Base-by-base conservation (phyloP, 1,140 invertebrate species). In the Stegodyphus mimosarum region DNA sequence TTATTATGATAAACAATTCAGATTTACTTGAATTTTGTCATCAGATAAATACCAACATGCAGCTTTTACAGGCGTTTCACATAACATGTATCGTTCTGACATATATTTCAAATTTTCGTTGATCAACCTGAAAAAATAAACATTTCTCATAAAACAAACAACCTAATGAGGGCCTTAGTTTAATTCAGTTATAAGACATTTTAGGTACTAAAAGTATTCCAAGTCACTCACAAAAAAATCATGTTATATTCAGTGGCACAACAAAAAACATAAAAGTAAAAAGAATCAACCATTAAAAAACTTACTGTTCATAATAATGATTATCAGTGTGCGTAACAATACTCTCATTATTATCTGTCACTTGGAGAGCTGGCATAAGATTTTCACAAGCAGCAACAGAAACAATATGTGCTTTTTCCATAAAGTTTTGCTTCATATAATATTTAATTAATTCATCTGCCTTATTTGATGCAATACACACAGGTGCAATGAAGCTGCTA, bases 11-110 rank as follows among this genome's bases (percentile, higher is more conserved):
- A 33, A 33, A 33, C 33, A 52, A 55, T 78, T 55, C 79, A 49
- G 64, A 63, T 83, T 86, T 86, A 91, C 91, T 88, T 89, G 75
- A 86, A 87, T 83, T 87, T 92, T 88, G 88, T 90, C 89, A 7
- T 90, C 88, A 74, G 91, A 89, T 51, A 92, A 80, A 77, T 90
- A 88, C 88, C 90, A 91, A 87, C 91, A 92, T 7, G 91, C 90
- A 50, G 91, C 90, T 53, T 89, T 76, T 7, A 90, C 88, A 52
- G 91, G 90, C 18, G 89, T 90, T 7, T 91, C 91, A 83, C 89
- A 88, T 10, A 88, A 77, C 17, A 91, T 89, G 75, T 91, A 89
- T 88, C 89, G 90, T 50, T 90, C 89, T 18, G 91, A 89, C 78
- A 91, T 87, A n/a, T 87, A 67, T 17, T 88, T 76, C 7, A 87